Evolutionary conservation across 2,113 vertebrate genomes (phyloP).

Genomic region (Rostratula benghalensis): DNA sequence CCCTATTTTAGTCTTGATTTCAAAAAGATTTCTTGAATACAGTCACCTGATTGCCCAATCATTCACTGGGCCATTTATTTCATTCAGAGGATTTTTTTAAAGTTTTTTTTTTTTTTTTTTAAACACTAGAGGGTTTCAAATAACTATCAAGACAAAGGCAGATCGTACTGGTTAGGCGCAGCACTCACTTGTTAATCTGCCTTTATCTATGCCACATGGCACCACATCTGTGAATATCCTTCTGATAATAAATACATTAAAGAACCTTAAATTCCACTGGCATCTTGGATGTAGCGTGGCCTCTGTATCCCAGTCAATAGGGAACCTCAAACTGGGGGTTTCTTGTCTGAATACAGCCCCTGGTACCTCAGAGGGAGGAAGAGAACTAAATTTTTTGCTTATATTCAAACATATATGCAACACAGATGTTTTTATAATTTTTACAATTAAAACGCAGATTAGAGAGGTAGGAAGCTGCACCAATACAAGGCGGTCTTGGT

Average conservation of each 20-base stretch:
- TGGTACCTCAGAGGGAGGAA: neutral
- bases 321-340: neutral
- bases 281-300: neutral
- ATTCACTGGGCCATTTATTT: neutral
- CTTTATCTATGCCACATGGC: neutral
- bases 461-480: neutral
- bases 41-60: neutral
- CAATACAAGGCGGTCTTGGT: neutral
- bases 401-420: neutral
- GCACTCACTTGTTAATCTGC: neutral
- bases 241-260: neutral
- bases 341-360: neutral
- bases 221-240: neutral
- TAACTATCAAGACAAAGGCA: neutral
- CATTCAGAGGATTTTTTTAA: neutral
- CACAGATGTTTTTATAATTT: neutral
- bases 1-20: neutral
- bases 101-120: neutral
- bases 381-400: neutral
- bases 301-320: neutral
- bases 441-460: neutral
- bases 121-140: neutral
- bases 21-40: neutral
- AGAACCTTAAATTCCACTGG: neutral
- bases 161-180: neutral